phyloP scores from a whole-genome alignment of 2,888 invertebrate species.

The Mylabris sibirica region DNA sequence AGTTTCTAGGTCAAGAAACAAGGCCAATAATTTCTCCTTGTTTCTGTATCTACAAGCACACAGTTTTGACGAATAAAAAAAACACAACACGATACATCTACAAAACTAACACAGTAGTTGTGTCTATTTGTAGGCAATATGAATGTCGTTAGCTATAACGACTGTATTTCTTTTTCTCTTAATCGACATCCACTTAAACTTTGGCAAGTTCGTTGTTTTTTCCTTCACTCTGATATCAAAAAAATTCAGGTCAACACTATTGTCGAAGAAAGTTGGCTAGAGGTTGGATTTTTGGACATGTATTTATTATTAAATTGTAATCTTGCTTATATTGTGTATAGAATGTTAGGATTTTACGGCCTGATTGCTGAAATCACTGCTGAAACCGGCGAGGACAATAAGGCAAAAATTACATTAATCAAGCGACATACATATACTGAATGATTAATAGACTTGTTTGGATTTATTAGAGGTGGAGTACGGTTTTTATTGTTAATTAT shows the following conservation, averaged over 20 bases:
- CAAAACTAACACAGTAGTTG: slow-evolving; percentile 47
- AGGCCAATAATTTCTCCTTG: slow-evolving; percentile 63
- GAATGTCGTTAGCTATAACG: slow-evolving; percentile 43
- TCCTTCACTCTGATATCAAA: slow-evolving; percentile 23
- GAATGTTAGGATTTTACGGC: slow-evolving; percentile 48
- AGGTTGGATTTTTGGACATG: slow-evolving; percentile 39
- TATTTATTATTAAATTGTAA: neutral
- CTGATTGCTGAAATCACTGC: slow-evolving; percentile 42
- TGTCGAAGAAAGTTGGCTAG: slow-evolving; percentile 49
- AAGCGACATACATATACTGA: neutral
- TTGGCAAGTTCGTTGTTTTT: slow-evolving; percentile 20
- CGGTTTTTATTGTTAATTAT: slow-evolving; percentile 8
- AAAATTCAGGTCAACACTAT: slow-evolving; percentile 44
- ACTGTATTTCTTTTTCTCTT: slow-evolving; percentile 44
- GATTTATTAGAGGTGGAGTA: neutral
- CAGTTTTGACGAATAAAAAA: neutral
- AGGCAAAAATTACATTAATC: neutral
- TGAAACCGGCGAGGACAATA: neutral
- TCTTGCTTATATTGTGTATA: slow-evolving; percentile 39
- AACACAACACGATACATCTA: neutral
- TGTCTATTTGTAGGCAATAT: slow-evolving; percentile 45
- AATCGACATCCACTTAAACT: slow-evolving; percentile 36
- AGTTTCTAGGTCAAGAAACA: slow-evolving; percentile 64
- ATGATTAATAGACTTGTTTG: slow-evolving; percentile 9
- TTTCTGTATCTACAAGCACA: slow-evolving; percentile 37